Base-by-base conservation (phyloP, 2,113 vertebrate genomes). In the Campylorhamphus procurvoides region DNA sequence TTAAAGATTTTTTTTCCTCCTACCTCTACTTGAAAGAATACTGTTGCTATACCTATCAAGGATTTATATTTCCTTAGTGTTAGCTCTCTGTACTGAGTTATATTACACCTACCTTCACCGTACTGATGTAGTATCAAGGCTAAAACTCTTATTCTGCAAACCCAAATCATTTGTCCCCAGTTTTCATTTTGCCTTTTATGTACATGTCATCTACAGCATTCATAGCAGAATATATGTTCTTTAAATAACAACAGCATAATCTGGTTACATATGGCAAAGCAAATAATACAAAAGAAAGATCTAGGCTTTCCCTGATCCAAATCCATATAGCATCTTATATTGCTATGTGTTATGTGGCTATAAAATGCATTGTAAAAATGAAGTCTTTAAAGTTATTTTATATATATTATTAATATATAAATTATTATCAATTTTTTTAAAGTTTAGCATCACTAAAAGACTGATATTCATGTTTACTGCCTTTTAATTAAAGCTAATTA, bases 131-230 rank as follows among this genome's bases (percentile, higher is more conserved):
- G 28, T 35, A 17, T 81, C 52, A 63, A 50, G 67, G 40, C n/a
- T 77, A 55, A 72, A 80, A 60, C 47, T 89, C 76, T 44, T 58
- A 24, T 68, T 87, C 64, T 60, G 14, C 49, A 56, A 68, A 75
- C 28, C 22, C 35, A 37, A 44, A 27, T 64, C 0, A 20, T 83
- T 94, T 88, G 37, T 88, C 23, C 62, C 2, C 0, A 66, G 42
- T 47, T 89, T 81, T 87, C 74, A n/a, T 84, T 92, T 80, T 89
- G 22, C n/a, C 22, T 81, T 86, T 67, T 67, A 17, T 39, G n/a
- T 60, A 17, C 17, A 2, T 90, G 37, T 71, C 24, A 24, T 73
- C 81, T 68, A 29, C 42, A 83, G 46, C 31, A 18, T 85, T 86
- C 53, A 6, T 10, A 59, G 42, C 22, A 84, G 86, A 86, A 69